Conservation (phyloP, 1,140 invertebrate genomes). For the Drosophila subpulchrella region DNA sequence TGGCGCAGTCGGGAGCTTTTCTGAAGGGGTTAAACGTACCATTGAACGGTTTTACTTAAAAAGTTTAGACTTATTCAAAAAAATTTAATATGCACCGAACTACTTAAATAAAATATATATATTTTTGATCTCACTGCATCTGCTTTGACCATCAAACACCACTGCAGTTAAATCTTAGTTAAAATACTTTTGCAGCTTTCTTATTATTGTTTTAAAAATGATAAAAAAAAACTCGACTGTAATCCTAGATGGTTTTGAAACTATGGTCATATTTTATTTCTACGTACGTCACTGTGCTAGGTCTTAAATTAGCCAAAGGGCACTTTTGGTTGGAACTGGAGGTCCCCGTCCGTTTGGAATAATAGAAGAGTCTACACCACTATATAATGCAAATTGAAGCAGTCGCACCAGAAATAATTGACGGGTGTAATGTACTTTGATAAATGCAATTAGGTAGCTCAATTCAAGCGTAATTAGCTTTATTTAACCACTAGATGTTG, state of each 20-base stretch:
- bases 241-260: no score
- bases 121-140: no score
- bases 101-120: no score
- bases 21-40: background rate
- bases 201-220: no score
- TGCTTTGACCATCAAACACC: no score
- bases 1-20: background rate
- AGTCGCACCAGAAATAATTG: slow-evolving; percentile 19
- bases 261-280: background rate
- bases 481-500: background rate
- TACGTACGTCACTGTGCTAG: background rate
- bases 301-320: slow-evolving; percentile 30
- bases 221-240: no score
- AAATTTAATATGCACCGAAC: no score
- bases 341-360: slow-evolving; percentile 27
- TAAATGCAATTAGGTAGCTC: slow-evolving; percentile 8
- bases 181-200: no score
- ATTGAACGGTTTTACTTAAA: background rate
- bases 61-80: background rate
- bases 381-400: slow-evolving; percentile 38
- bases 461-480: background rate
- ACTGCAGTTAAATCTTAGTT: no score
- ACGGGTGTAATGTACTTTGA: slow-evolving; percentile 19
- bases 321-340: slow-evolving; percentile 9
- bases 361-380: slow-evolving; percentile 4